Percentiles rank a stretch among this genome's conserved stretches.
Evolutionary conservation across 1,140 invertebrate genomes (phyloP).

Genomic region (Brachionus sp.): DNA sequence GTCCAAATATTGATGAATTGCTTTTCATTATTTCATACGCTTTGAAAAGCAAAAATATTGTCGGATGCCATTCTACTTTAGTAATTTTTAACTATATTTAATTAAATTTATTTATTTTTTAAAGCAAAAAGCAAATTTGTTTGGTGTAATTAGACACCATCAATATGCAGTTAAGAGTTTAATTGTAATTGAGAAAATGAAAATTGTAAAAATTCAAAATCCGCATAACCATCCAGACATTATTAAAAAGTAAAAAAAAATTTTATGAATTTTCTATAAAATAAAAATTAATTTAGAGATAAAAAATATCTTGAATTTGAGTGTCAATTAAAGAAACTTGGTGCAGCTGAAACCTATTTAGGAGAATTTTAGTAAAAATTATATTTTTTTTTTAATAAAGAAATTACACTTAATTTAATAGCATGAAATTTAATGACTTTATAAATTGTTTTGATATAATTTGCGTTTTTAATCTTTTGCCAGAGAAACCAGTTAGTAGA

Average conservation of each 20-base stretch:
- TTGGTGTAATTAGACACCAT: slow-evolving; percentile 3
- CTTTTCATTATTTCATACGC: slow-evolving; percentile 13
- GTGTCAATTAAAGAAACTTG: neutral
- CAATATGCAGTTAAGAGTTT: slow-evolving; percentile 28
- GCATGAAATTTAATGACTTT: neutral
- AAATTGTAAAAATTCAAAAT: slow-evolving; percentile 32
- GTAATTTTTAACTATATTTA: neutral
- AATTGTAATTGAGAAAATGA: neutral
- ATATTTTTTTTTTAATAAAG: neutral
- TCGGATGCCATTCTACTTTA: slow-evolving; percentile 7
- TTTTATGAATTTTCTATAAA: neutral
- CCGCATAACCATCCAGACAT: slow-evolving; percentile 26
- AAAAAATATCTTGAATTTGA: slow-evolving; percentile 4
- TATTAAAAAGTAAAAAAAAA: neutral
- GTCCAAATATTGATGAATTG: slow-evolving; percentile 2
- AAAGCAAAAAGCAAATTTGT: neutral
- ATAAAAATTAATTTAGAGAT: neutral
- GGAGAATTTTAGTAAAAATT: slow-evolving; percentile 11
- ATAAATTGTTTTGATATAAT: slow-evolving; percentile 4
- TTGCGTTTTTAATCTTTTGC: neutral
- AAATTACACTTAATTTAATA: neutral
- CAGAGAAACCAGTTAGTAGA: neutral
- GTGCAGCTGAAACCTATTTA: neutral
- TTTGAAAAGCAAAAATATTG: slow-evolving; percentile 10
- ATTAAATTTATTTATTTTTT: neutral